Percentiles rank a stretch among this genome's conserved stretches.
Evolutionary conservation across 2,113 vertebrate genomes (phyloP).

Genomic region (Cebidichthys violaceus): DNA sequence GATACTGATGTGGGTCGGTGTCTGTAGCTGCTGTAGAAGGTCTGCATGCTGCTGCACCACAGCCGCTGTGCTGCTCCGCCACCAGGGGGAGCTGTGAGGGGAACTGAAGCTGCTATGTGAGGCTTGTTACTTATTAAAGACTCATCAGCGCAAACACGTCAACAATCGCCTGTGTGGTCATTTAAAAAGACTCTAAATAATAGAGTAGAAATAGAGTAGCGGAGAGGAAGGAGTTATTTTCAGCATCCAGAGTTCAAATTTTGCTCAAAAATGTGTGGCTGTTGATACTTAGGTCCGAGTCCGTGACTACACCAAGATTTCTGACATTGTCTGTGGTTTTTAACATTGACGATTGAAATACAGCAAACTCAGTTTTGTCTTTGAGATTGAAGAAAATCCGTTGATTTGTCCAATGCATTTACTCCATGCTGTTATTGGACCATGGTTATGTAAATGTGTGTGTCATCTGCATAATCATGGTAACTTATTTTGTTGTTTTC

Average conservation of each 20-base stretch:
- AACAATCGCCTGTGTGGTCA: neutral
- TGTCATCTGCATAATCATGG: neutral
- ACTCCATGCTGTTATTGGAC: neutral
- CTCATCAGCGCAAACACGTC: neutral
- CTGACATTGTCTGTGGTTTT: neutral
- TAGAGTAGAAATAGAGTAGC: no score
- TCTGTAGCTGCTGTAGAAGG: constrained; percentile 42
- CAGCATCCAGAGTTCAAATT: neutral
- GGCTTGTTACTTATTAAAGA: neutral
- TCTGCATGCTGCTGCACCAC: constrained; percentile 26
- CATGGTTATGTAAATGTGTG: neutral
- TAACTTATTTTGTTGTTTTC: neutral
- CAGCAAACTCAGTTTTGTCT: neutral
- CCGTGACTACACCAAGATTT: no score
- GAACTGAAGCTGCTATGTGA: constrained; percentile 49
- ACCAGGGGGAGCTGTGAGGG: constrained; percentile 31
- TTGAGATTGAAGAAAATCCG: neutral
- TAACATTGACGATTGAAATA: neutral
- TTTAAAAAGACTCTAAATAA: neutral
- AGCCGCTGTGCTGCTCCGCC: neutral
- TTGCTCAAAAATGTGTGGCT: no score
- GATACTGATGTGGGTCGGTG: constrained; percentile 61
- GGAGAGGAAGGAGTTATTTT: neutral
- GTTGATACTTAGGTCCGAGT: no score
- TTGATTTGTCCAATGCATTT: neutral